phyloP scores from a whole-genome alignment of 2,888 invertebrate species.

The Stictocephala bisonia region DNA sequence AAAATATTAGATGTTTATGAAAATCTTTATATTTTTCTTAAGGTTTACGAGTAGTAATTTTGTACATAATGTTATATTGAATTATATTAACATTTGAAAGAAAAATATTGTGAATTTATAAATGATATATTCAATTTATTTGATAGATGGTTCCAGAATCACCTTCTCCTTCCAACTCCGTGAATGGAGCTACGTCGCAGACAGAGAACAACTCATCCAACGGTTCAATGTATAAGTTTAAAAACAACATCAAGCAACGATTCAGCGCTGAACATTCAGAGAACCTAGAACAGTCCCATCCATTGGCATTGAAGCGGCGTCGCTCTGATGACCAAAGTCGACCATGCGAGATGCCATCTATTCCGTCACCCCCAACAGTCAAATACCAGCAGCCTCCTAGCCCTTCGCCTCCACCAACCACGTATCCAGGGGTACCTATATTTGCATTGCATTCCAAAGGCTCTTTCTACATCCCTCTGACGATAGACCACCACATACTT shows the following conservation, averaged over 20 bases:
- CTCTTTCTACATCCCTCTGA: constrained; percentile 88
- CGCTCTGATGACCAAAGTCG: constrained; percentile 26
- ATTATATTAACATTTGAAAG: too few species aligned
- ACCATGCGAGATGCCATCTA: constrained; percentile 3
- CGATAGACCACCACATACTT: constrained; percentile 79
- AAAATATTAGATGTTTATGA: too few species aligned
- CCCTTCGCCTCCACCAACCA: constrained; percentile 17
- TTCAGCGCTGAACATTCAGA: constrained; percentile 69
- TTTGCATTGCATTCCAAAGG: constrained; percentile 93
- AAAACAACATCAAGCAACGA: constrained; percentile 92
- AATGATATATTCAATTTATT: too few species aligned
- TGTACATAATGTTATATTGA: too few species aligned
- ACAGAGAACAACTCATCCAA: constrained; percentile 62
- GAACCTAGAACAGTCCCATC: constrained; percentile 13
- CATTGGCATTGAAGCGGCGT: constrained; percentile 29
- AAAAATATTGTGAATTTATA: too few species aligned
- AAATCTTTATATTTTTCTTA: too few species aligned
- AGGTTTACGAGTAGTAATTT: too few species aligned
- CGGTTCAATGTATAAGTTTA: constrained; percentile 81
- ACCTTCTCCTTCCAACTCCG: constrained; percentile 37
- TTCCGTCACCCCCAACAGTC: constrained; percentile 11
- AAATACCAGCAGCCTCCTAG: constrained; percentile 21
- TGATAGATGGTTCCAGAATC: constrained; percentile 43
- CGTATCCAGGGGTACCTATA: constrained; percentile 73
- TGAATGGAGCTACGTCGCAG: constrained; percentile 58